phyloP scores from a whole-genome alignment of 2,888 invertebrate species.

The Odontocolon sp. region DNA sequence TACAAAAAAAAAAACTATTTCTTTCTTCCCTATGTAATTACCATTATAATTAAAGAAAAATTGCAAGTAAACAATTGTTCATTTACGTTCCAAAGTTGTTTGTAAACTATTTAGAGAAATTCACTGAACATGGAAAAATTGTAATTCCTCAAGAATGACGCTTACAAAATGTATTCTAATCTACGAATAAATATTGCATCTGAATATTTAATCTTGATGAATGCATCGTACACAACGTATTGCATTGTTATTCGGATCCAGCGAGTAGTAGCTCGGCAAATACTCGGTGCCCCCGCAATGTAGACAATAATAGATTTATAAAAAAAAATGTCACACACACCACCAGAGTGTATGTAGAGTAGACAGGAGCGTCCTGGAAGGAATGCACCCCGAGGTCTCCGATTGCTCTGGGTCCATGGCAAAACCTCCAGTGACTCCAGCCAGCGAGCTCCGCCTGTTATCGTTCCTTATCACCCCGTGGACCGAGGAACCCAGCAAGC shows the following conservation, averaged over 20 bases:
- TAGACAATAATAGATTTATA: constrained; percentile 39
- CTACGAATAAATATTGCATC: constrained; percentile 36
- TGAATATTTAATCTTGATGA: constrained; percentile 47
- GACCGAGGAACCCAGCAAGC: constrained; percentile 29
- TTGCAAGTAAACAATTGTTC: too few species aligned
- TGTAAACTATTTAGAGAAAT: too few species aligned
- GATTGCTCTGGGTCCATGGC: constrained; percentile 32
- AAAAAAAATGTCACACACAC: constrained; percentile 34
- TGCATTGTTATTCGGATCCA: constrained; percentile 29
- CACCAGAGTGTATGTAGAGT: constrained; percentile 27
- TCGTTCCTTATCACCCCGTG: constrained; percentile 56
- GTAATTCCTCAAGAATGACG: constrained; percentile 5
- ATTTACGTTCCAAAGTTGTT: too few species aligned
- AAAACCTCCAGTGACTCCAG: too few species aligned
- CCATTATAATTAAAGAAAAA: too few species aligned
- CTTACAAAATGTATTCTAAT: constrained; percentile 40
- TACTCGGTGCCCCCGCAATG: constrained; percentile 46
- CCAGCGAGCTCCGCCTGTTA: constrained; percentile 42
- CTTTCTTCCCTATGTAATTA: too few species aligned
- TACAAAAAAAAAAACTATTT: too few species aligned
- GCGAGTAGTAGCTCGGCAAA: constrained; percentile 33
- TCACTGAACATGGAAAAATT: not conserved
- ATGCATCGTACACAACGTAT: constrained; percentile 19
- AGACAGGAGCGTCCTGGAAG: constrained; percentile 44
- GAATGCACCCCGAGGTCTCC: constrained; percentile 52